Base-by-base conservation (phyloP, 2,113 vertebrate genomes). In the Sporophila hypoxantha region DNA sequence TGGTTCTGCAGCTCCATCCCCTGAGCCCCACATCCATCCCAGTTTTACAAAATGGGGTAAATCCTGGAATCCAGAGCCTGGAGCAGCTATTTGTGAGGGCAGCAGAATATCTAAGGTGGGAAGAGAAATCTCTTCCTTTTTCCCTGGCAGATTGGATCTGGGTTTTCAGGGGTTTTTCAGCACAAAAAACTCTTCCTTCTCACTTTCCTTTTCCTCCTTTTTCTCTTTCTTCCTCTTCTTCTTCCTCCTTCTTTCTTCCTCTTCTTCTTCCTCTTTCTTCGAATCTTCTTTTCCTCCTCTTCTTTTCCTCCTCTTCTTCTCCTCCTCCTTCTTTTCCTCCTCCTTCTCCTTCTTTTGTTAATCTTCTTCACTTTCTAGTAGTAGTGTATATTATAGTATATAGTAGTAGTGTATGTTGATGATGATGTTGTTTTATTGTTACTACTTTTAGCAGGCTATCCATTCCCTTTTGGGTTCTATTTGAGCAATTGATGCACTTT, bases 231-330 rank as follows among this genome's bases (percentile, higher is more conserved):
- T 9, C 25, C 5, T 6, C 13, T 27, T 7, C 18, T 32, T 17
- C 8, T 3, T 44, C 8, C 9, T 12, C 2, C 10, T 16, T 3
- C 10, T 25, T 1, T 6, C 13, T 32, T 25, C 32, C 13, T 37
- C 14, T 4, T 41, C 14, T 30, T 37, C 16, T 44, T 34, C 37
- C 37, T 12, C 23, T 2, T 19, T 20, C 30, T 32, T 55, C 32
- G 18, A 53, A 21, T n/a, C 19, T 32, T 6, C 14, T 60, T 42
- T 22, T 29, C 32, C 15, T 32, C 14, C 4, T 49, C 14, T 30
- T 25, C 17, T 5, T 12, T 1, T 19, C 12, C n/a, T n/a, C n/a
- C n/a, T n/a, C n/a, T n/a, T n/a, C n/a, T n/a, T n/a, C 30, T 32
- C 32, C 18, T 42, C 8, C 18, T 42, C 18, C 27, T 42, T 6